Evolutionary conservation across 2,113 vertebrate species (phyloP).

Genomic region (Chaetops frenatus): DNA sequence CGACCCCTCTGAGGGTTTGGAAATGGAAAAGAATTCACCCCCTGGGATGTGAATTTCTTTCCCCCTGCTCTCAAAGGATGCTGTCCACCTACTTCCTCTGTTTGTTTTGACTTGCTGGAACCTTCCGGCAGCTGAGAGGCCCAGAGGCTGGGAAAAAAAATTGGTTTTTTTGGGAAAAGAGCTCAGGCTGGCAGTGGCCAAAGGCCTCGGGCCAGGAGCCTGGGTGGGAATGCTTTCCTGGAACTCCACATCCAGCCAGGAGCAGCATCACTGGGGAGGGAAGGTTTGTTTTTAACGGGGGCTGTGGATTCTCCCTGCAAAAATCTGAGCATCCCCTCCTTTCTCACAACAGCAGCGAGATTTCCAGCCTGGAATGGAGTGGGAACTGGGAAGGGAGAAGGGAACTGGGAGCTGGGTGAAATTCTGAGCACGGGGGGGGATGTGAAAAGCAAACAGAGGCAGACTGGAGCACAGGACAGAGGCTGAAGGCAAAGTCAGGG

Average conservation of each 20-base stretch:
- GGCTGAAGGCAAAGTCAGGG: neutral
- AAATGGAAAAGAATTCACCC: neutral
- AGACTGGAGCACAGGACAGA: neutral
- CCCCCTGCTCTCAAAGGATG: neutral
- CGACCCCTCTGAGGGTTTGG: neutral
- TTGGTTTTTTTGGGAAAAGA: neutral
- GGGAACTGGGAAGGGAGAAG: neutral
- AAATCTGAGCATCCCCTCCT: neutral
- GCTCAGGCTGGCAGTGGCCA: neutral
- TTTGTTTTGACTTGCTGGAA: neutral
- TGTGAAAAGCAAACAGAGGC: neutral
- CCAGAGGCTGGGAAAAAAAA: neutral
- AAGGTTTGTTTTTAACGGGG: too few species aligned
- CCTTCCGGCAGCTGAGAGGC: neutral
- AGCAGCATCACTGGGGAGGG: neutral
- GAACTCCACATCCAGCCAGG: neutral
- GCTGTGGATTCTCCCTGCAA: neutral
- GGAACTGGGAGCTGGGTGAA: too few species aligned
- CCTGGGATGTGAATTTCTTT: neutral
- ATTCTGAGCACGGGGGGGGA: neutral
- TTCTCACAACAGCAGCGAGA: neutral
- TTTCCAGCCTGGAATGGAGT: neutral
- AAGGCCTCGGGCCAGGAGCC: neutral
- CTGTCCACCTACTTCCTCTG: neutral
- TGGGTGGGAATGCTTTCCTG: neutral